These are phyloP conservation scores for Trachemys scripta DNA, from an alignment of 2,113 vertebrate genomes.

Conservation along the genomic window DNA sequence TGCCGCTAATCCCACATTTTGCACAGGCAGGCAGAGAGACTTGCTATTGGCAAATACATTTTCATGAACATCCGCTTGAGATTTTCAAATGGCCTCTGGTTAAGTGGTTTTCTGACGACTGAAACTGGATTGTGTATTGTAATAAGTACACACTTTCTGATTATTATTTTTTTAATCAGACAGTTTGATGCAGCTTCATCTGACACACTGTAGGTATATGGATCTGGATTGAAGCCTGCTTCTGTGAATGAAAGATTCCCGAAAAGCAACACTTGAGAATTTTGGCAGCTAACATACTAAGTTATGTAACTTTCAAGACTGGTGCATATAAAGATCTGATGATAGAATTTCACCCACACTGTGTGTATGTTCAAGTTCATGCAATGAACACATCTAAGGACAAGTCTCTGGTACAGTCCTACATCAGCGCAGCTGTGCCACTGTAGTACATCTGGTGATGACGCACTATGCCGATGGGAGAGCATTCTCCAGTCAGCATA, in stretches of 20 bases:
- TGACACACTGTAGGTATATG: neutral
- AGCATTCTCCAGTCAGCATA: too few relatives aligned
- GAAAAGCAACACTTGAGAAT: neutral
- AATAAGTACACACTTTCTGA: neutral
- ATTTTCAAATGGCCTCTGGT: neutral
- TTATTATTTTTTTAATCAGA: neutral
- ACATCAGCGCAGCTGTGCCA: too few relatives aligned
- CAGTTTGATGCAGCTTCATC: neutral
- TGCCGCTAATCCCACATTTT: neutral
- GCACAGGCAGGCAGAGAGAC: neutral
- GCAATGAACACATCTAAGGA: constrained; percentile 15
- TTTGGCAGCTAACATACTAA: neutral
- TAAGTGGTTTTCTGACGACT: neutral
- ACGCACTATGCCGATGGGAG: too few relatives aligned
- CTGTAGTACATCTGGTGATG: too few relatives aligned
- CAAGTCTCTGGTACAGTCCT: too few relatives aligned
- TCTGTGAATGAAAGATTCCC: neutral
- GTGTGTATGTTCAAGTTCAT: constrained; percentile 3
- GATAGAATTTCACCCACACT: constrained; percentile 3
- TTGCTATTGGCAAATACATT: neutral
- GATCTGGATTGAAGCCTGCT: constrained; percentile 1
- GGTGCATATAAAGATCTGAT: neutral
- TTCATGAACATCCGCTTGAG: neutral
- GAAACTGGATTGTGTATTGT: neutral
- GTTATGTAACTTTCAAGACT: neutral